Evolutionary conservation across 2,888 invertebrate genomes (phyloP).

Genomic region (Nematopogon swammerdamellus): DNA sequence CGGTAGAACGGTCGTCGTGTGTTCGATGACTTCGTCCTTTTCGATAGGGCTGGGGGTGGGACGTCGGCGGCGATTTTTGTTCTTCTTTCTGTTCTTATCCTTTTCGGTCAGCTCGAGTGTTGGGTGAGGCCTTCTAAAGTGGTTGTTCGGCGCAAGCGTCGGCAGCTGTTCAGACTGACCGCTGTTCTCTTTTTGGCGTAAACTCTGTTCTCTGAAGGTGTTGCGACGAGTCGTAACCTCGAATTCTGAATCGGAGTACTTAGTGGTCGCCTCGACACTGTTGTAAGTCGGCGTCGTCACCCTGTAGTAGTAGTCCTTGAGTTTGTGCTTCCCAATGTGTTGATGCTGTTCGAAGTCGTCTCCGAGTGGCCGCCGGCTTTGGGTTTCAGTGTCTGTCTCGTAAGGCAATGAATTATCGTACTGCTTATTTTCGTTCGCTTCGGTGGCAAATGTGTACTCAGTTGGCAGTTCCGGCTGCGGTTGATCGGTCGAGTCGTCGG

Average conservation of each 20-base stretch:
- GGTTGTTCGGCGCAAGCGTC: slow-evolving; percentile 42
- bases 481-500: slow-evolving; percentile 26
- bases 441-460: slow-evolving; percentile 42
- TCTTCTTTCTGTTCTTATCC: slow-evolving; percentile 39
- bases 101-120: slow-evolving; percentile 25
- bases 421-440: slow-evolving; percentile 36
- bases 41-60: slow-evolving; percentile 29
- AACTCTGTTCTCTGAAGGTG: slow-evolving; percentile 10
- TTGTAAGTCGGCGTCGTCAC: slow-evolving; percentile 36
- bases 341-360: slow-evolving; percentile 38
- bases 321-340: slow-evolving; percentile 34
- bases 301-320: slow-evolving; percentile 47
- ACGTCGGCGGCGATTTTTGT: slow-evolving; percentile 44
- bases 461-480: slow-evolving; percentile 29
- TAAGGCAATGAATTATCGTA: slow-evolving; percentile 41
- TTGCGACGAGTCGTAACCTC: slow-evolving; percentile 11
- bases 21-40: slow-evolving; percentile 24
- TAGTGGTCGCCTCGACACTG: slow-evolving; percentile 6
- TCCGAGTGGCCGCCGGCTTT: slow-evolving; percentile 43
- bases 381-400: slow-evolving; percentile 38
- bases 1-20: slow-evolving; percentile 19
- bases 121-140: slow-evolving; percentile 38
- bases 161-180: slow-evolving; percentile 33
- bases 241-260: not conserved
- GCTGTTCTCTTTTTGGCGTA: slow-evolving; percentile 20